Conservation (phyloP, 64 coral and sea anemone species). For the Dendrophyllia cribrosa region DNA sequence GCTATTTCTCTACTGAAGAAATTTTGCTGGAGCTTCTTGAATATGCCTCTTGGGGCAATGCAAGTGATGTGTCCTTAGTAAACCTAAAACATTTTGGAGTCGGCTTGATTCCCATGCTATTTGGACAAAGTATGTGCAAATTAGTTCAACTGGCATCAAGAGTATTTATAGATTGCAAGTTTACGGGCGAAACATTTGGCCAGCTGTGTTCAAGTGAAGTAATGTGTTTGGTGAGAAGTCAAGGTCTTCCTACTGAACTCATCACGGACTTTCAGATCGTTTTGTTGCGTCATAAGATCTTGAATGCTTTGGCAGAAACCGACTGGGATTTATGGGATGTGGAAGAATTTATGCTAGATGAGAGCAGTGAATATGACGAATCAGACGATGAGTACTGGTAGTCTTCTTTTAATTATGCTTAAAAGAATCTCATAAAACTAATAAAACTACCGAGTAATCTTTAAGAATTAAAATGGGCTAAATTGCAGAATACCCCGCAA, state of each 20-base stretch:
- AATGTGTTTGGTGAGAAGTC: slow-evolving; percentile 8
- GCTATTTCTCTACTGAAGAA: slow-evolving; percentile 68
- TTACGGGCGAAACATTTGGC: slow-evolving; percentile 36
- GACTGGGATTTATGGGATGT: slow-evolving; percentile 90
- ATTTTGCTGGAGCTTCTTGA: slow-evolving; percentile 81
- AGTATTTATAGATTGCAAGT: slow-evolving; percentile 34
- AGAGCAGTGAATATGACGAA: slow-evolving; percentile 82
- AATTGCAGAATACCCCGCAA: too few species aligned
- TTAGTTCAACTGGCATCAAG: slow-evolving; percentile 79
- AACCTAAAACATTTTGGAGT: slow-evolving; percentile 61
- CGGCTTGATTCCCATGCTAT: slow-evolving; percentile 57
- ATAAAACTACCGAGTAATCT: too few species aligned
- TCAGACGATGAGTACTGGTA: slow-evolving; percentile 95
- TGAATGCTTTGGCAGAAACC: slow-evolving; percentile 58
- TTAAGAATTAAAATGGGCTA: too few species aligned
- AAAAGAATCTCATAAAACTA: too few species aligned
- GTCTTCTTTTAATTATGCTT: background rate
- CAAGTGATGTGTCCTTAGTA: slow-evolving; percentile 33
- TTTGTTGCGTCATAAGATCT: slow-evolving; percentile 76
- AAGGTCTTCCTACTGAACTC: slow-evolving; percentile 68
- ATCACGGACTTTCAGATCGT: slow-evolving; percentile 82
- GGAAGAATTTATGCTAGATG: slow-evolving; percentile 75
- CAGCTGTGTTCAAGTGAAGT: slow-evolving; percentile 60
- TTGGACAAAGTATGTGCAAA: slow-evolving; percentile 58
- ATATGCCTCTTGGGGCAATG: slow-evolving; percentile 52